A percentile compares a stretch with the other conserved stretches of the same genome.
These are phyloP conservation scores for Hypotaenidia okinawae DNA, from an alignment of 2,797 vertebrate genomes.

Conservation along the genomic window DNA sequence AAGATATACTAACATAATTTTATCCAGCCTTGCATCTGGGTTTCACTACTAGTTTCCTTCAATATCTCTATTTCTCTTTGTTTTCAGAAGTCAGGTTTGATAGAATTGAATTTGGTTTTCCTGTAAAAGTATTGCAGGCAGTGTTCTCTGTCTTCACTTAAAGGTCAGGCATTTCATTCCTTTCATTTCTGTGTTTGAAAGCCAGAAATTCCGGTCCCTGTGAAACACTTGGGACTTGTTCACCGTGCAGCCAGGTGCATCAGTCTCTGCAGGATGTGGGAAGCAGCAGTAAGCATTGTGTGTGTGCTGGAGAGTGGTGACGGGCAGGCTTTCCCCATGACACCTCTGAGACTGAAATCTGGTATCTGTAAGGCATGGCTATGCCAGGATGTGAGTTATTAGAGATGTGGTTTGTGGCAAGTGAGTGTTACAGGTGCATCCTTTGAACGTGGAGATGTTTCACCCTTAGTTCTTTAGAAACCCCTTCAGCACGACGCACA, in stretches of 20 bases:
- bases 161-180: background rate
- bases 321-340: background rate
- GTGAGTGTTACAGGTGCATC: background rate
- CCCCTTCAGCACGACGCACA: background rate
- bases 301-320: fast-evolving
- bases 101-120: background rate
- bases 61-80: background rate
- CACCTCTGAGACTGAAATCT: fast-evolving
- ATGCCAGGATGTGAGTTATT: fast-evolving
- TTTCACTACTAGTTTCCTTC: background rate
- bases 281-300: background rate
- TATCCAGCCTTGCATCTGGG: background rate
- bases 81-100: background rate
- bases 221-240: background rate
- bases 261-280: background rate
- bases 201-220: background rate
- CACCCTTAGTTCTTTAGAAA: background rate
- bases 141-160: background rate
- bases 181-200: background rate
- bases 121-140: background rate
- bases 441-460: background rate
- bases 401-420: background rate
- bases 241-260: background rate
- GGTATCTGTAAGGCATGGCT: fast-evolving
- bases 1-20: background rate